Evolutionary conservation across 2,113 vertebrate species (phyloP), one percentile per base, ranked within the genome.

Genomic region (Hemibagrus wyckioides): DNA sequence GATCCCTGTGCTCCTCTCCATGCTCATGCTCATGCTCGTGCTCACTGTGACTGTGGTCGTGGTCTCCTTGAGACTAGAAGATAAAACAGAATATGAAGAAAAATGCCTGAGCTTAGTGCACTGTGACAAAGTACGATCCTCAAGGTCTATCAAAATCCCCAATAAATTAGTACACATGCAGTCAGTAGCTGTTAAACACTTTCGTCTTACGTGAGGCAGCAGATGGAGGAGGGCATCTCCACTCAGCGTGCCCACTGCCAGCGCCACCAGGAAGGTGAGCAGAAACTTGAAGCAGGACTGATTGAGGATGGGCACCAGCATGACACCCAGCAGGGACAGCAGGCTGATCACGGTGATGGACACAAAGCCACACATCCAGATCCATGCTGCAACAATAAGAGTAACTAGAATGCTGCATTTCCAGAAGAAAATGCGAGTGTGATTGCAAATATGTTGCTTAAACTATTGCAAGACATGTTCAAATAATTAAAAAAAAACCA

Each of bases 331-430:
- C 93, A 99, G 95, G 87, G 98, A 99, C 85, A 99, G 96, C 91
- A 99, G 96, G 94, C 97, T 99, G 94, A 99, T 99, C 93, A 98
- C 96, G 85, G 98, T 99, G 96, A 99, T 98, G 87, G 98, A 99
- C 91, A 98, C 95, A 88, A 99, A 96, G 82, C 98, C 98, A 94
- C 96, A 99, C 88, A 97, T 90, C 98, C 98, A 99, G 85, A 97
- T 93, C 97, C 96, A 97, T 13, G 94, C 98, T 99, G 94, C 13
- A 80, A 65, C 41, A 61, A 91, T 89, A 90, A 89, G 82, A 88
- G n/a, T 17, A 56, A 85, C n/a, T n/a, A n/a, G n/a, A n/a, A n/a
- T n/a, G n/a, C n/a, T n/a, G n/a, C n/a, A n/a, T n/a, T n/a, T n/a
- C n/a, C n/a, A n/a, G n/a, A n/a, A n/a, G n/a, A n/a, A n/a, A n/a